Conservation (phyloP, 1,140 invertebrate species). For the Aphidius gifuensis region DNA sequence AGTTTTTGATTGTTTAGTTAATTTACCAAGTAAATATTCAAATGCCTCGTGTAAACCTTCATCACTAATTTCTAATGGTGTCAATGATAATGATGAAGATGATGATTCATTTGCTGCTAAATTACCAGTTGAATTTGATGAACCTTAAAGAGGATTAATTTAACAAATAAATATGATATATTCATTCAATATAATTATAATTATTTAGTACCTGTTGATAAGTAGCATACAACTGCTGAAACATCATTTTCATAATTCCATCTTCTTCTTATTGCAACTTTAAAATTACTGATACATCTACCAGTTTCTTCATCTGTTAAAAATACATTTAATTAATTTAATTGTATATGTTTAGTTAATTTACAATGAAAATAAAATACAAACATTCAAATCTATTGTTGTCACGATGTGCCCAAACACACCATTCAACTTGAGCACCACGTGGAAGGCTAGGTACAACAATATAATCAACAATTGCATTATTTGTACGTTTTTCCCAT, state of each 20-base stretch:
- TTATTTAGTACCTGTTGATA: conserved; percentile 63
- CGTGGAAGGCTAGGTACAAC: conserved; percentile 77
- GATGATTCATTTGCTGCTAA: conserved; percentile 59
- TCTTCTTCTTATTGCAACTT: conserved; percentile 74
- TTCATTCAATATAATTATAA: conserved; percentile 18
- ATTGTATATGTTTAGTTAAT: conserved; percentile 1
- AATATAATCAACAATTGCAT: conserved; percentile 82
- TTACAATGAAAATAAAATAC: background rate
- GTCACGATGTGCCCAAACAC: conserved; percentile 82
- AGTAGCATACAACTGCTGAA: conserved; percentile 77
- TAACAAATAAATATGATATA: conserved; percentile 12
- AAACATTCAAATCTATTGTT: conserved; percentile 83
- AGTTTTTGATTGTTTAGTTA: conserved; percentile 65
- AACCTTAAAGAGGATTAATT: conserved; percentile 48
- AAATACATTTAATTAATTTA: conserved; percentile 19
- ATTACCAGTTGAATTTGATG: conserved; percentile 65
- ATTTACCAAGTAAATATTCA: conserved; percentile 69
- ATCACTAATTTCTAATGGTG: conserved; percentile 59
- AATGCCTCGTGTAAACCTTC: conserved; percentile 66
- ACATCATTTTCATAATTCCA: conserved; percentile 88
- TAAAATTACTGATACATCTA: conserved; percentile 74
- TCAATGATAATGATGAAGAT: conserved; percentile 36
- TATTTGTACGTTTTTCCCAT: conserved; percentile 81
- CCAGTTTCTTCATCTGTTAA: conserved; percentile 83
- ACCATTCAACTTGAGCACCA: conserved; percentile 85